These are phyloP conservation scores for Phenganax marumi DNA, from an alignment of 92 coral and sea anemone species.

Conservation along the genomic window DNA sequence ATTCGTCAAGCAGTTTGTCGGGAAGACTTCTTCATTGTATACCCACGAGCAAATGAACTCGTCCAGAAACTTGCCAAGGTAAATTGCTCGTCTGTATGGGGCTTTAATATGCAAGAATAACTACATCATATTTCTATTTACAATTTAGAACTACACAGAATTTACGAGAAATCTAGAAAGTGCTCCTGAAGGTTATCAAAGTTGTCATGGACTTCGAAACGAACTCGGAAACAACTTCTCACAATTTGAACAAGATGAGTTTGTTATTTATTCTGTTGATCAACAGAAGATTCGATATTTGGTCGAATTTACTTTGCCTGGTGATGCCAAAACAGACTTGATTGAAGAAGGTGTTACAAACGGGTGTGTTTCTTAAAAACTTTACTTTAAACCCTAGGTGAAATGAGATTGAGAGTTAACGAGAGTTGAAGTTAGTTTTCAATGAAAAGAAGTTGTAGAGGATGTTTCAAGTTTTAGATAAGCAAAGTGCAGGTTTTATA, in stretches of 20 bases:
- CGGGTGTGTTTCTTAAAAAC: neutral
- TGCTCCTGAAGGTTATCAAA: slow-evolving; percentile 76
- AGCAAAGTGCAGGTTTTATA: no score
- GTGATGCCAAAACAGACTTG: slow-evolving; percentile 49
- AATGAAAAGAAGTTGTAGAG: no score
- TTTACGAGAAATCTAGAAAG: slow-evolving; percentile 62
- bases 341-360: neutral
- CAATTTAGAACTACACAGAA: slow-evolving; percentile 63
- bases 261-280: slow-evolving; percentile 67
- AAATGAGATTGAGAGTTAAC: no score
- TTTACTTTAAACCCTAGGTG: neutral
- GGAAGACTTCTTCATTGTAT: no score
- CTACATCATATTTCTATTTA: neutral
- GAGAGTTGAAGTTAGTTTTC: no score
- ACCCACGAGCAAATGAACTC: no score
- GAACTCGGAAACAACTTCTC: slow-evolving; percentile 9
- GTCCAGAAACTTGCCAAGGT: no score
- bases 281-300: slow-evolving; percentile 91
- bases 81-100: no score
- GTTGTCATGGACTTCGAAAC: slow-evolving; percentile 70
- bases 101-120: no score
- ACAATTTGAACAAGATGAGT: slow-evolving; percentile 74
- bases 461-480: no score
- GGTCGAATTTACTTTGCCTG: slow-evolving; percentile 78
- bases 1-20: no score